Conservation (phyloP, 2,113 vertebrate genomes). For the Polypterus senegalus region DNA sequence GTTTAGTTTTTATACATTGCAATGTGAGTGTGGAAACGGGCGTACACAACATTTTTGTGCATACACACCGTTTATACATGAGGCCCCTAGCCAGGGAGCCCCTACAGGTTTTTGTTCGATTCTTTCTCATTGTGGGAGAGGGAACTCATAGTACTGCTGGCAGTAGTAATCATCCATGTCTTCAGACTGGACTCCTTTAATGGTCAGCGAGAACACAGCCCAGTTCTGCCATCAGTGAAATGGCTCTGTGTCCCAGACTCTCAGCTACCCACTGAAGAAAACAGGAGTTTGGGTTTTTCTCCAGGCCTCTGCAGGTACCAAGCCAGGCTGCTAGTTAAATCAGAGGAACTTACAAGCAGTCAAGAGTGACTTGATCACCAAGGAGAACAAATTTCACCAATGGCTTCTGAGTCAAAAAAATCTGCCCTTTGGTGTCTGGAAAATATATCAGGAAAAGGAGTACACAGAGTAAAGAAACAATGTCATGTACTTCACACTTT, state of each 20-base stretch:
- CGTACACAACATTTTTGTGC: too few relatives aligned
- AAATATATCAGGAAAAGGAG: not conserved
- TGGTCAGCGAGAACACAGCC: conserved; percentile 14
- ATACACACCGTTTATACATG: too few relatives aligned
- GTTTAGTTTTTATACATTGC: too few relatives aligned
- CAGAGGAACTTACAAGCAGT: conserved; percentile 5
- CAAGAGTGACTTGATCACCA: conserved; percentile 3
- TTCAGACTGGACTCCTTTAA: conserved; percentile 12
- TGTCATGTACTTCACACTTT: too few relatives aligned
- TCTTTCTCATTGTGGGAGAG: conserved; percentile 14
- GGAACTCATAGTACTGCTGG: conserved; percentile 8
- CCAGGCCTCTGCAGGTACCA: conserved; percentile 17
- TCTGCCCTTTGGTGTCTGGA: not conserved
- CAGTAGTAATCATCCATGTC: conserved; percentile 13
- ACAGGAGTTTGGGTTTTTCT: conserved; percentile 7
- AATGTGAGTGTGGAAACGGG: too few relatives aligned
- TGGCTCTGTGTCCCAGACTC: conserved; percentile 2
- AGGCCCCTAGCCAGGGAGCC: too few relatives aligned
- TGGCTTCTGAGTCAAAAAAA: conserved; percentile 1
- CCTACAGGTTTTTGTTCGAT: not conserved
- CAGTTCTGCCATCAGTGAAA: conserved; percentile 10
- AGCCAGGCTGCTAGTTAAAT: not conserved
- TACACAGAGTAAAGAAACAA: too few relatives aligned
- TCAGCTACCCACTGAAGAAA: not conserved
- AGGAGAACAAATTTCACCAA: not conserved